Conservation (phyloP, 2,888 invertebrate genomes). For the Phyto melanocephala region DNA sequence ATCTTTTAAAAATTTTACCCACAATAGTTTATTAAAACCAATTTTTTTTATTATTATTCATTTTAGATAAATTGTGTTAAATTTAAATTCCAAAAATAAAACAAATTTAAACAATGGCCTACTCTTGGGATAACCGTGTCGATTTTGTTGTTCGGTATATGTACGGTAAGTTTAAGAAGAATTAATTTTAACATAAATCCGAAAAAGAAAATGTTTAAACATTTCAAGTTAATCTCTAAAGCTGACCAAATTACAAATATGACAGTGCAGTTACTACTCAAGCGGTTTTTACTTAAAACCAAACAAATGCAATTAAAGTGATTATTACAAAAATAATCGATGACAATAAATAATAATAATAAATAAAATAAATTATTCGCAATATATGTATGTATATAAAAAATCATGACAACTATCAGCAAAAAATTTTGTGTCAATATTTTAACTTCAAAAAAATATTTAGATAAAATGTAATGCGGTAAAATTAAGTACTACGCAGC, state of each 20-base stretch:
- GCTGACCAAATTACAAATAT: no score
- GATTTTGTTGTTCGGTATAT: slow-evolving; percentile 89
- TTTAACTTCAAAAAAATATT: no score
- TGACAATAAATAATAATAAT: no score
- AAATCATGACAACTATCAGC: no score
- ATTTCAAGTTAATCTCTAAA: no score
- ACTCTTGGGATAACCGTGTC: slow-evolving; percentile 91
- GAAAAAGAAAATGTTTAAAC: background rate
- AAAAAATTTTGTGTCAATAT: no score
- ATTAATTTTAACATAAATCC: background rate
- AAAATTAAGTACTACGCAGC: background rate
- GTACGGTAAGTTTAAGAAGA: slow-evolving; percentile 83
- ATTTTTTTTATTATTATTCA: slow-evolving; percentile 51
- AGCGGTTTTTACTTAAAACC: no score
- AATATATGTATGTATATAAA: no score
- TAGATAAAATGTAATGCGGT: background rate
- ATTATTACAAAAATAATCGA: no score
- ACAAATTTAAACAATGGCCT: slow-evolving; percentile 82
- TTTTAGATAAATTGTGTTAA: slow-evolving; percentile 69
- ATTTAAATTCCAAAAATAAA: slow-evolving; percentile 59
- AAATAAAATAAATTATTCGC: no score
- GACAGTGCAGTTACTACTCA: no score
- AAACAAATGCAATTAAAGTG: no score
- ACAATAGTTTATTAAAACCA: background rate
- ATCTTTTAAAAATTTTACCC: background rate